These are phyloP conservation scores for Heterodera carotae DNA, from an alignment of 1,140 invertebrate species.

Conservation along the genomic window DNA sequence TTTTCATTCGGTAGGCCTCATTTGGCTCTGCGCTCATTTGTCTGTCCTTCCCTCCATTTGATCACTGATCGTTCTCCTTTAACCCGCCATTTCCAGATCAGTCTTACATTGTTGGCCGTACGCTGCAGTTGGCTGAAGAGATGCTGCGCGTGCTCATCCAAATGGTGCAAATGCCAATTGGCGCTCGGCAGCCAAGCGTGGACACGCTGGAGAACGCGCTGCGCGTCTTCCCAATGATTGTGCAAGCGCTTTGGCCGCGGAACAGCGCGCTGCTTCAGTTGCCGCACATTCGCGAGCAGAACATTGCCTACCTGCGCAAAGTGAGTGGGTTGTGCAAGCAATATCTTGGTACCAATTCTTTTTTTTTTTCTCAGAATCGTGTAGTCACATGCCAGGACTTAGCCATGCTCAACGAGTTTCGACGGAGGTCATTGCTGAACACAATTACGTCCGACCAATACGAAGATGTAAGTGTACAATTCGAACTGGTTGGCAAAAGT, in stretches of 20 bases:
- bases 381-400: constrained; percentile 76
- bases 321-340: too few relatives aligned
- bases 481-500: background rate
- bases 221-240: constrained; percentile 92
- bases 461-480: constrained; percentile 73
- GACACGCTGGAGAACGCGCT: constrained; percentile 96
- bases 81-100: constrained; percentile 64
- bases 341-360: too few relatives aligned
- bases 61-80: background rate
- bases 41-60: background rate
- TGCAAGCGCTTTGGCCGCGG: constrained; percentile 91
- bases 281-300: constrained; percentile 91
- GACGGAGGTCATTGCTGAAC: constrained; percentile 80
- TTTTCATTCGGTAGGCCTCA: too few relatives aligned
- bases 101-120: constrained; percentile 83
- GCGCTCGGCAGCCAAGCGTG: constrained; percentile 79
- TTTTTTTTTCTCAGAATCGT: constrained; percentile 69
- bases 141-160: constrained; percentile 94
- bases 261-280: constrained; percentile 90
- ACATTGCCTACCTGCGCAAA: constrained; percentile 83
- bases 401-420: constrained; percentile 82
- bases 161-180: constrained; percentile 79
- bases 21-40: too few relatives aligned
- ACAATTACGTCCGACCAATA: constrained; percentile 85
- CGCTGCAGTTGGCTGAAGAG: constrained; percentile 92